Evolutionary conservation across 2,888 invertebrate species (phyloP).

Genomic region (Stomorhina lunata): DNA sequence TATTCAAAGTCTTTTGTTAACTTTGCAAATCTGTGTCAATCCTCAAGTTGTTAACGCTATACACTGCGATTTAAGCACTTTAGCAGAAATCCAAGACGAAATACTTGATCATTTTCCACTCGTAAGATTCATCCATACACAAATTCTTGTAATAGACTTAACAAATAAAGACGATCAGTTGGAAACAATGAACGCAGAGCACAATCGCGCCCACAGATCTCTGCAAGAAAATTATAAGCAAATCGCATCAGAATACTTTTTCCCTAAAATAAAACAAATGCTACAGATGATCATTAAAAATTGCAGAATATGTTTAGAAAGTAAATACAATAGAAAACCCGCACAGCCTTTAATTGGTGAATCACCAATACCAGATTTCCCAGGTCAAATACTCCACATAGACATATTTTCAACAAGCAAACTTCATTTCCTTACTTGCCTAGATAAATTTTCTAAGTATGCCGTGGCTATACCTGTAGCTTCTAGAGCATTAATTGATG

Average conservation of each 20-base stretch:
- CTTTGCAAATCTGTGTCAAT: neutral
- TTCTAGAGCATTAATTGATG: too few relatives aligned
- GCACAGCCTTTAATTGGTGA: too few relatives aligned
- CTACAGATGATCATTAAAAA: too few relatives aligned
- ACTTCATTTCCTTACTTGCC: too few relatives aligned
- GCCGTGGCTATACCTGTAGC: too few relatives aligned
- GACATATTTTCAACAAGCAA: too few relatives aligned
- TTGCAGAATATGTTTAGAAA: too few relatives aligned
- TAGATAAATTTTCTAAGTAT: too few relatives aligned
- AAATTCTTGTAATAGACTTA: neutral
- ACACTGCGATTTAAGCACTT: neutral
- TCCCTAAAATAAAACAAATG: too few relatives aligned
- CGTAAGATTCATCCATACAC: neutral
- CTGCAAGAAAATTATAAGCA: too few relatives aligned
- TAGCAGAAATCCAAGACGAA: neutral
- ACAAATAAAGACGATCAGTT: neutral
- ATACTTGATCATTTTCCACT: neutral
- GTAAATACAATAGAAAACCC: too few relatives aligned
- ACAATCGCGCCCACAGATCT: neutral
- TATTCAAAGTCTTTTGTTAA: neutral
- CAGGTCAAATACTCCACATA: neutral
- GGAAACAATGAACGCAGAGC: neutral
- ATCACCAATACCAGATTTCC: neutral
- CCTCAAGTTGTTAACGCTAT: neutral
- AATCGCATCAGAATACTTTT: too few relatives aligned